These are phyloP conservation scores for Chironomus striatipennis DNA, from an alignment of 1,140 invertebrate genomes.

Conservation along the genomic window DNA sequence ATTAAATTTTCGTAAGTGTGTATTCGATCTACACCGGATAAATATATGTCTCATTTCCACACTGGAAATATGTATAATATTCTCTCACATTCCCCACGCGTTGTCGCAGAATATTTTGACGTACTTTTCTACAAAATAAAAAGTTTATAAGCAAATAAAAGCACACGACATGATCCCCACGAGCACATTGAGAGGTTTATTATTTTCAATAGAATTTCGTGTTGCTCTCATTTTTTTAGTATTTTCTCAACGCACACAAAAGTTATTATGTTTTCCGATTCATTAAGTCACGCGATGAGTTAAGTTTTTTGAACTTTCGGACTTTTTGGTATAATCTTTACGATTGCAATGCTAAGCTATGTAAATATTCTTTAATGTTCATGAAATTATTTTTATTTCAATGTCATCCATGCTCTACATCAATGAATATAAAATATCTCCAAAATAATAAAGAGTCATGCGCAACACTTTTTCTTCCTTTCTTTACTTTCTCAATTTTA, in stretches of 20 bases:
- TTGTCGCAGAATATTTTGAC: not conserved
- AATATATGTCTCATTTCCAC: not conserved
- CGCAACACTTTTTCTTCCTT: not conserved
- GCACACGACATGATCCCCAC: not conserved
- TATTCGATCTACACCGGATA: not conserved
- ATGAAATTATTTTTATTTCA: not conserved
- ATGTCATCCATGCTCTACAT: conserved; percentile 12
- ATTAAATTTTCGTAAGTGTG: not conserved
- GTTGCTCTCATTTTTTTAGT: not conserved
- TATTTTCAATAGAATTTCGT: not conserved
- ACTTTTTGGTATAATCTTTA: not conserved
- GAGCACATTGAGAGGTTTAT: not conserved
- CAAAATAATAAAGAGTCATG: not conserved
- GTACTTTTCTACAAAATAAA: not conserved
- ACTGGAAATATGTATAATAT: not conserved
- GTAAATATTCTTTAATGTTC: not conserved
- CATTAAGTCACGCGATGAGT: not conserved
- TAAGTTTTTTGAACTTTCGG: not conserved
- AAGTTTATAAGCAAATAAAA: not conserved
- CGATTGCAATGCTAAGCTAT: not conserved
- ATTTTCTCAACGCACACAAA: not conserved
- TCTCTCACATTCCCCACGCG: not conserved
- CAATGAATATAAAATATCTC: not conserved
- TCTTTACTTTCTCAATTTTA: not conserved
- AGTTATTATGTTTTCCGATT: not conserved